These are phyloP conservation scores for Antechinus stuartii DNA, from an alignment of 2,113 vertebrate species.

Conservation along the genomic window DNA sequence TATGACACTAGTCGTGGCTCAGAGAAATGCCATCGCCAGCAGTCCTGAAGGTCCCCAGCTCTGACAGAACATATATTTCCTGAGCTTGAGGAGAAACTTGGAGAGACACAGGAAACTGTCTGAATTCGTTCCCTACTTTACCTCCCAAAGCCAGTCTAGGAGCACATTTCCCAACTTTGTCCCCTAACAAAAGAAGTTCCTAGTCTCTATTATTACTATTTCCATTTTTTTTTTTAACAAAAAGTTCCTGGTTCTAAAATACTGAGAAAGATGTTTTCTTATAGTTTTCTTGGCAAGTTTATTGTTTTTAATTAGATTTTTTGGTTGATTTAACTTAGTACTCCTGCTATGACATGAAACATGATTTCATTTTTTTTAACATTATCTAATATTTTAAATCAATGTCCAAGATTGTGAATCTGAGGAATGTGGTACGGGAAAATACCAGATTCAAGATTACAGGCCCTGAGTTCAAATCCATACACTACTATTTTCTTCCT, in stretches of 20 bases:
- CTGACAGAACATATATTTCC: neutral
- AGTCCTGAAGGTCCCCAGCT: neutral
- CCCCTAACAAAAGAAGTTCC: neutral
- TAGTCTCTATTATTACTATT: neutral
- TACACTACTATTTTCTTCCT: neutral
- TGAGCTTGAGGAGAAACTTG: neutral
- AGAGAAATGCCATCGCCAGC: neutral
- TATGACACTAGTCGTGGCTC: neutral
- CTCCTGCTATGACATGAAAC: neutral
- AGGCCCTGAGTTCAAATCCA: neutral
- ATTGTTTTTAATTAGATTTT: neutral
- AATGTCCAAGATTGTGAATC: neutral
- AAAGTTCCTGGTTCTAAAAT: neutral
- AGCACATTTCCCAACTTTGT: neutral
- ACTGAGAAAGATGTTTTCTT: neutral
- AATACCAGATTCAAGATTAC: neutral
- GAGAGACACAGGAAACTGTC: neutral
- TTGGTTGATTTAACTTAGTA: conserved; percentile 26
- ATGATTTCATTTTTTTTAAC: conserved; percentile 29
- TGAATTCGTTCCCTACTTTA: neutral
- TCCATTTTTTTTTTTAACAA: neutral
- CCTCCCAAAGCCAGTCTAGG: neutral
- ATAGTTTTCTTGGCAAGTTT: neutral
- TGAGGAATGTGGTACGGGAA: neutral
- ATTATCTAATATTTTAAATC: neutral